These are phyloP conservation scores for Drosophila carrolli DNA, from an alignment of 1,140 invertebrate species.

Conservation along the genomic window DNA sequence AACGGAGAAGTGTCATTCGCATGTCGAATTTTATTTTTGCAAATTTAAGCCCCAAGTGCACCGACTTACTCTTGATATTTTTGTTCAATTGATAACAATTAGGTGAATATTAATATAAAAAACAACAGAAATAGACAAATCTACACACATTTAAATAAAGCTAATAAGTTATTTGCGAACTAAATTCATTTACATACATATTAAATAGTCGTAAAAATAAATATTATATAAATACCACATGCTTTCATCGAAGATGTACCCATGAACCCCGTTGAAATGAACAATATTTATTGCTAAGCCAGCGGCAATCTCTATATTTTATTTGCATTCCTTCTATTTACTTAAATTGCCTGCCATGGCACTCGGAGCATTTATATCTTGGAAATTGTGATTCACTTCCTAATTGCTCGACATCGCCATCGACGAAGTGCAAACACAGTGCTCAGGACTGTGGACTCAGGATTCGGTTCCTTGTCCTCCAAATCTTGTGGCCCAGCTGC, in stretches of 20 bases:
- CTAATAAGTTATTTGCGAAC: no score
- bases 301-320: neutral
- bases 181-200: no score
- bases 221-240: no score
- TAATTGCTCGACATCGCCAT: constrained; percentile 15
- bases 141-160: no score
- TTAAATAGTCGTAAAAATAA: no score
- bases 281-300: constrained; percentile 20
- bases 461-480: constrained; percentile 1
- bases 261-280: neutral
- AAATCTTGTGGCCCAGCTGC: constrained; percentile 37
- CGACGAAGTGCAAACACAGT: constrained; percentile 2
- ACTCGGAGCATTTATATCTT: neutral
- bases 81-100: neutral
- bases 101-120: neutral
- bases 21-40: constrained; percentile 6
- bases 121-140: no score
- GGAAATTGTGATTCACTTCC: constrained; percentile 10
- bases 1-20: constrained; percentile 16
- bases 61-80: neutral
- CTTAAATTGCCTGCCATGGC: constrained; percentile 6
- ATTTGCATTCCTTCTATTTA: constrained; percentile 9
- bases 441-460: neutral
- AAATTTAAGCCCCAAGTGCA: constrained; percentile 12
- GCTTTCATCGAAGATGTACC: neutral